Percentiles rank a stretch among this genome's conserved stretches.
Conservation (phyloP, 2,797 vertebrate genomes). For the Discoglossus pictus region DNA sequence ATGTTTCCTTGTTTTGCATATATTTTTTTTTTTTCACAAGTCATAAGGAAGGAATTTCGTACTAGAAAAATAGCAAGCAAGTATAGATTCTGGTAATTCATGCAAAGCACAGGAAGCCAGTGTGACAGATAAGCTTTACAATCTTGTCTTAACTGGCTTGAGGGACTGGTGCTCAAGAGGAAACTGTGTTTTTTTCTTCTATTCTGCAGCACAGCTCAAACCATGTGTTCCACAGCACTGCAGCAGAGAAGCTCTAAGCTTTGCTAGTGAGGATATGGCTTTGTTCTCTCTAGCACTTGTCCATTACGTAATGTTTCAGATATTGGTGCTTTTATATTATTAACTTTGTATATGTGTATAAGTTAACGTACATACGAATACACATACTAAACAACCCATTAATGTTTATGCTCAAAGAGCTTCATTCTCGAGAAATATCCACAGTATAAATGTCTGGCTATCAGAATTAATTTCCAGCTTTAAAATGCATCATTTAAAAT, state of each 20-base stretch:
- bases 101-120: slow-evolving; percentile 56
- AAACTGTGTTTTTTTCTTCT: slow-evolving; percentile 27
- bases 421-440: no score
- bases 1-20: slow-evolving; percentile 35
- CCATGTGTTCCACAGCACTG: slow-evolving; percentile 36
- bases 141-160: slow-evolving; percentile 58
- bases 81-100: slow-evolving; percentile 58
- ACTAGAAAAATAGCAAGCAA: slow-evolving; percentile 33
- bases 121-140: slow-evolving; percentile 47
- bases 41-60: slow-evolving; percentile 15
- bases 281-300: neutral
- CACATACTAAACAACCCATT: no score
- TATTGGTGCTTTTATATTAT: no score
- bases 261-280: neutral
- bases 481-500: no score
- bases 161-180: slow-evolving; percentile 39
- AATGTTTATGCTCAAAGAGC: no score
- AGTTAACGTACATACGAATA: no score
- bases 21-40: slow-evolving; percentile 28
- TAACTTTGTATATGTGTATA: neutral
- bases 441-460: no score
- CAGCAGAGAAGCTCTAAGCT: neutral
- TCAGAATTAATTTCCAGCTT: no score
- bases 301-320: neutral
- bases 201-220: slow-evolving; percentile 13